Percentiles rank a stretch among this genome's conserved stretches.
phyloP scores from a whole-genome alignment of 2,113 vertebrate species.

The Propithecus coquereli region DNA sequence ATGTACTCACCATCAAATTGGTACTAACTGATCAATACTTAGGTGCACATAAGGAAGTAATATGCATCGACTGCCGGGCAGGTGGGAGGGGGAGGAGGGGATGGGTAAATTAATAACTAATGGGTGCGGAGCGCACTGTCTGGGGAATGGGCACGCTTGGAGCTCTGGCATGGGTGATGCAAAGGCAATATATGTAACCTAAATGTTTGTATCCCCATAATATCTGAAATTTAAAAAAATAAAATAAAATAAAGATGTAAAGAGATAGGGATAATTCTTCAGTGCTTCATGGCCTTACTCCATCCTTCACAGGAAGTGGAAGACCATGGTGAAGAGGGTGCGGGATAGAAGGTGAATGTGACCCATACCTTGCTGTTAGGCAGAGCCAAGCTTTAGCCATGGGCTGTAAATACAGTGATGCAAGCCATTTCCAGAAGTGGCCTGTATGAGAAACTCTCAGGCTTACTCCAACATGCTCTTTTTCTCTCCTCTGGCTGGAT shows the following conservation, averaged over 20 bases:
- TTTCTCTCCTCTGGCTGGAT: neutral
- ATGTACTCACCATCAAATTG: too few species aligned
- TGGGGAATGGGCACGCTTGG: too few species aligned
- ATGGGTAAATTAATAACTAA: too few species aligned
- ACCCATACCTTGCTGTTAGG: neutral
- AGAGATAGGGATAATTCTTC: neutral
- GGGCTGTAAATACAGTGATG: neutral
- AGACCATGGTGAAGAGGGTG: neutral
- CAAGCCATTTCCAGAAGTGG: neutral
- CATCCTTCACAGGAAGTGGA: neutral
- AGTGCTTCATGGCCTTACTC: neutral
- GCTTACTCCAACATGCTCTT: neutral
- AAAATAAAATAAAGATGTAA: neutral
- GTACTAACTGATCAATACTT: too few species aligned
- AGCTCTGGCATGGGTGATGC: too few species aligned
- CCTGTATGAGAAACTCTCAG: neutral
- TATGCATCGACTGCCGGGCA: too few species aligned
- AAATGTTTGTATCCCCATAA: too few species aligned
- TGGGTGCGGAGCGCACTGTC: too few species aligned
- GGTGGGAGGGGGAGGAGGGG: too few species aligned
- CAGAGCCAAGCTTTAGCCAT: neutral
- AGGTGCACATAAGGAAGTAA: too few species aligned
- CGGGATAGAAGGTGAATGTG: neutral
- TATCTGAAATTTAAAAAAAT: too few species aligned
- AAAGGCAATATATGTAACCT: too few species aligned